Base-by-base conservation (phyloP, 1,140 invertebrate genomes). In the Stenopsyche tienmushanensis region DNA sequence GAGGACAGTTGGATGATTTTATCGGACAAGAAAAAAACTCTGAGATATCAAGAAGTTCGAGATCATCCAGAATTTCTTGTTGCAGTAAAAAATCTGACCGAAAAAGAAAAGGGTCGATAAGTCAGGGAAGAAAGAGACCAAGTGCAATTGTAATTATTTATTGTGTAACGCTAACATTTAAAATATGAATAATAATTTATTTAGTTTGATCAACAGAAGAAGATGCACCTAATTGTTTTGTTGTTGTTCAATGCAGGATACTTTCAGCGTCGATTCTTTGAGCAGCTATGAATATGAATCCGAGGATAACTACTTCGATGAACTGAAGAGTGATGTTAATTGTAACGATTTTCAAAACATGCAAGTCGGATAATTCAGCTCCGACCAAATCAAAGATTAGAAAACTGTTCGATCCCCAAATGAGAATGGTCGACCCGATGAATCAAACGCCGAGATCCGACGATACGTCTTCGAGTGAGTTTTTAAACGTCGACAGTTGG, bases 401-500 rank as follows among this genome's bases (percentile, higher is more conserved):
- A 45, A 42, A 42, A 45, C 13, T 15, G n/a, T 21, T 15, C 23
- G 41, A 58, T 23, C 26, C 13, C 24, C 8, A 39, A 44, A 58
- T 44, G 55, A 45, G 39, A 45, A 18, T 58, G 39, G 55, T 21
- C 10, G 20, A 44, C 13, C 21, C 34, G n/a, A 44, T n/a, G 44
- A 44, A 44, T 44, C 29, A 44, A 7, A 17, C 29, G 18, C 29
- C 29, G 9, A 21, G 1, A 23, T 41, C 1, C 23, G 52, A 34
- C 1, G 2, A 5, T 2, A 17, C 10, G 10, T n/a, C 20, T 10
- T 57, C 55, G 2, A 26, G 29, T 13, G 55, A 58, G n/a, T 58
- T 21, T 18, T 13, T 58, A 15, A 45, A 42, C 18, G 29, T 58
- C 20, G 55, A 58, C 17, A 58, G 20, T 41, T 58, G 55, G 55